Conservation (phyloP, 2,888 invertebrate genomes). For the Lagria hirta region DNA sequence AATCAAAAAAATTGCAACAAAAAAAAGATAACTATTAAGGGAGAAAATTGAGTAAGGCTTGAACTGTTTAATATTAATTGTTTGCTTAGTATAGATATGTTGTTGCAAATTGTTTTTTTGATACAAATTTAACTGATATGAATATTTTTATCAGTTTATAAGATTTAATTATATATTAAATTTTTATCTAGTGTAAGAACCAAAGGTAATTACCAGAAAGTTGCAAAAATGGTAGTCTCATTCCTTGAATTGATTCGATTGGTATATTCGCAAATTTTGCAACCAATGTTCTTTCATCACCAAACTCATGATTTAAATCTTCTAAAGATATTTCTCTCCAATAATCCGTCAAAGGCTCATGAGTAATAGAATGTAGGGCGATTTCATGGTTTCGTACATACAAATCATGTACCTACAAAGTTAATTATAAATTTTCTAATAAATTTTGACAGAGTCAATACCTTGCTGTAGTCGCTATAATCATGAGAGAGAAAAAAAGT, state of each 20-base stretch:
- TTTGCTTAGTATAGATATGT: too few relatives aligned
- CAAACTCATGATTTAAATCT: conserved; percentile 60
- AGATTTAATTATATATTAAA: too few relatives aligned
- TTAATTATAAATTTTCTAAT: too few relatives aligned
- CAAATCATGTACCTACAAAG: conserved; percentile 61
- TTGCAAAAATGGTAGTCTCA: conserved; percentile 61
- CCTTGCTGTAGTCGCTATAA: conserved; percentile 67
- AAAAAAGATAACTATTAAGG: too few relatives aligned
- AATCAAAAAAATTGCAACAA: too few relatives aligned
- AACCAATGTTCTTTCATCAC: conserved; percentile 59
- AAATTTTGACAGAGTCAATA: conserved; percentile 25
- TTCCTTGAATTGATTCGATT: conserved; percentile 51
- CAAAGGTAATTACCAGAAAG: conserved; percentile 57
- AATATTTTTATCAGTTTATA: too few relatives aligned
- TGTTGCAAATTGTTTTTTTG: too few relatives aligned
- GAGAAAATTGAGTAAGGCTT: too few relatives aligned
- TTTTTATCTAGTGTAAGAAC: too few relatives aligned
- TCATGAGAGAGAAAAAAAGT: conserved; percentile 73
- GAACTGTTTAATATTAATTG: too few relatives aligned
- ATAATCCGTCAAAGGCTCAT: conserved; percentile 58
- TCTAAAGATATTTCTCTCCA: conserved; percentile 62
- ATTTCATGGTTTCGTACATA: conserved; percentile 66
- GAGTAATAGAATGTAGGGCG: conserved; percentile 69
- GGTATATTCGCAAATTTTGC: conserved; percentile 60
- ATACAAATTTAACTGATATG: too few relatives aligned